Evolutionary conservation across 2,113 vertebrate species (phyloP).

Genomic region (Toxotes jaculatrix): DNA sequence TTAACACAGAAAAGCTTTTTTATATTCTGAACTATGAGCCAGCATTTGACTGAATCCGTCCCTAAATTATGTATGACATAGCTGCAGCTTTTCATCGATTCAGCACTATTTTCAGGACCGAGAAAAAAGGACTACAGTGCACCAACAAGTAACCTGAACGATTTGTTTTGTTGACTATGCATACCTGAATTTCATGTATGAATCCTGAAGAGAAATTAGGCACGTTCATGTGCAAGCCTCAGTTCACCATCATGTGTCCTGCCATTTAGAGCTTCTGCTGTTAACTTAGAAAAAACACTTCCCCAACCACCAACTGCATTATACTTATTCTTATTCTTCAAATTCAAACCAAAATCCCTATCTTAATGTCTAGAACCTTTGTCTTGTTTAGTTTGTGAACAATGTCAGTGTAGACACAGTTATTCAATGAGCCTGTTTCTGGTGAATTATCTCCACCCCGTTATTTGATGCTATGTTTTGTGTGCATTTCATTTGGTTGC

Average conservation of each 20-base stretch:
- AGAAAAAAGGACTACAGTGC: not conserved
- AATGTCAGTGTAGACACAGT: not conserved
- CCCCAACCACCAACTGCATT: not conserved
- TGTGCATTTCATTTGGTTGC: not conserved
- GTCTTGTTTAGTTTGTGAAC: not conserved
- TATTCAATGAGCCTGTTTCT: too few relatives aligned
- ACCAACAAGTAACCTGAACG: not conserved
- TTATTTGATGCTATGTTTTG: too few relatives aligned
- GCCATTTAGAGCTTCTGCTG: not conserved
- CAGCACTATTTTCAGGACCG: not conserved
- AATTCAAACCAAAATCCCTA: not conserved
- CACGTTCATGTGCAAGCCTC: not conserved
- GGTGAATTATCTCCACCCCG: too few relatives aligned
- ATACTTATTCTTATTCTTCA: too few relatives aligned
- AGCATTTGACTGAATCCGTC: not conserved
- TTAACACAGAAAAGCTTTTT: not conserved
- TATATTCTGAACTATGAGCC: not conserved
- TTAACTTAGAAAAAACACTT: not conserved
- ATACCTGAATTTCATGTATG: not conserved
- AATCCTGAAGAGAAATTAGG: not conserved
- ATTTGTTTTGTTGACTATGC: not conserved
- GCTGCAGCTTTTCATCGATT: constrained; percentile 25
- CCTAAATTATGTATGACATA: constrained; percentile 33
- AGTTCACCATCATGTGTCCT: too few relatives aligned
- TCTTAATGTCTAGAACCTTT: too few relatives aligned